Percentiles rank a stretch among this genome's conserved stretches.
phyloP scores from a whole-genome alignment of 2,888 invertebrate genomes.

The Helobdella robusta region DNA sequence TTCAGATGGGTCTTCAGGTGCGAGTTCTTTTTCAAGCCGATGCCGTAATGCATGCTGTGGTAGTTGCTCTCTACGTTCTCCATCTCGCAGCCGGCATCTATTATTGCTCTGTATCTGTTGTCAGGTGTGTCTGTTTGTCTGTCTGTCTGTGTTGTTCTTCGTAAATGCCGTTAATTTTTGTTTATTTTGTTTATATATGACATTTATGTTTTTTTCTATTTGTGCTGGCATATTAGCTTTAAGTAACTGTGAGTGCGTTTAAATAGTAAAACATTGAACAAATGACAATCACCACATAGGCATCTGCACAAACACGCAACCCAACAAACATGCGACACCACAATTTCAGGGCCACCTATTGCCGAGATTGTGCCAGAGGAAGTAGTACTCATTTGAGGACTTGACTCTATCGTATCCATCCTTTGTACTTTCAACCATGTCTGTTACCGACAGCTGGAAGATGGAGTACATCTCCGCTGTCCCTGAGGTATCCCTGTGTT shows the following conservation, averaged over 20 bases:
- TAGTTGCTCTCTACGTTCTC: conserved; percentile 43
- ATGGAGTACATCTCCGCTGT: conserved; percentile 23
- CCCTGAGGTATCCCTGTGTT: conserved; percentile 16
- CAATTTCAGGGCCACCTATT: conserved; percentile 12
- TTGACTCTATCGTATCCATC: conserved; percentile 13
- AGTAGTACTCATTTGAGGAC: conserved; percentile 14
- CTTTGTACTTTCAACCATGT: conserved; percentile 17
- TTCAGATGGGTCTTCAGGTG: conserved; percentile 43
- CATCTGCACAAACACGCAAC: no score
- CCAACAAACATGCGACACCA: no score
- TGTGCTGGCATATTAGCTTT: no score
- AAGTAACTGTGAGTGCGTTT: no score
- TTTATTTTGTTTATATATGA: no score
- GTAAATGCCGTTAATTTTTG: no score
- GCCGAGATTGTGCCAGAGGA: conserved; percentile 23
- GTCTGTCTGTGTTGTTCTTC: no score
- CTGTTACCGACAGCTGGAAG: conserved; percentile 20
- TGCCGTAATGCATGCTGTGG: conserved; percentile 45
- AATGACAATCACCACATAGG: no score
- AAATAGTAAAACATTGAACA: no score
- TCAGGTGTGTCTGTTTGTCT: no score
- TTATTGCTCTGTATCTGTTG: conserved; percentile 16
- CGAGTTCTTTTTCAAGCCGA: conserved; percentile 45
- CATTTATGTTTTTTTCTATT: no score
- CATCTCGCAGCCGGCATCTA: conserved; percentile 56